Percentiles rank a stretch among this genome's conserved stretches.
Conservation (phyloP, 2,113 vertebrate genomes). For the Psammodynastes pulverulentus region DNA sequence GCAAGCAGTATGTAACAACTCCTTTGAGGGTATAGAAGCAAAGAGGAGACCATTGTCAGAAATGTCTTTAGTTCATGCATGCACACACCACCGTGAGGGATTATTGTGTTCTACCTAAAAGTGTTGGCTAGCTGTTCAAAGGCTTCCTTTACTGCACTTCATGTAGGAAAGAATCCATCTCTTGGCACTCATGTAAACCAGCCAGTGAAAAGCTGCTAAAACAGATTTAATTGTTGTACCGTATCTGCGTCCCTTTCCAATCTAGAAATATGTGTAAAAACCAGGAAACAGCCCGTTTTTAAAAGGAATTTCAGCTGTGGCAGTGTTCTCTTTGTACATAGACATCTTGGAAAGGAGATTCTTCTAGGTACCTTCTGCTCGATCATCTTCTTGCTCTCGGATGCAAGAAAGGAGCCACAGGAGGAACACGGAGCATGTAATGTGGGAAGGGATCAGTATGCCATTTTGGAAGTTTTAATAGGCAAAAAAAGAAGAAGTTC, state of each 20-base stretch:
- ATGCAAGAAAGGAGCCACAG: background rate
- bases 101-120: background rate
- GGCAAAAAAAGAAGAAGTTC: conserved; percentile 41
- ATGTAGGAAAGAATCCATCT: background rate
- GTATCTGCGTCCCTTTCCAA: conserved; percentile 40
- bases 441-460: background rate
- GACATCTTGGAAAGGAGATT: background rate
- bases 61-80: background rate
- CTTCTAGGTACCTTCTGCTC: conserved; percentile 7
- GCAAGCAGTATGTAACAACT: background rate
- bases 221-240: conserved; percentile 43
- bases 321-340: conserved; percentile 1
- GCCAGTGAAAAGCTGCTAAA: conserved; percentile 57
- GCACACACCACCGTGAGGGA: background rate
- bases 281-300: conserved; percentile 21
- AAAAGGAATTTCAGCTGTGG: background rate
- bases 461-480: conserved; percentile 11
- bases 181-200: conserved; percentile 24
- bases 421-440: background rate
- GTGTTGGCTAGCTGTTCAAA: background rate
- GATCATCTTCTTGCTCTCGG: background rate
- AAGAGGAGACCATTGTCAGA: background rate
- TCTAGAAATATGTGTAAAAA: conserved; percentile 27
- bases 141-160: conserved; percentile 34
- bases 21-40: background rate